A percentile compares a stretch with the other conserved stretches of the same genome.
These are phyloP conservation scores for Lithophane ornitopus DNA, from an alignment of 2,888 invertebrate genomes.

Conservation along the genomic window DNA sequence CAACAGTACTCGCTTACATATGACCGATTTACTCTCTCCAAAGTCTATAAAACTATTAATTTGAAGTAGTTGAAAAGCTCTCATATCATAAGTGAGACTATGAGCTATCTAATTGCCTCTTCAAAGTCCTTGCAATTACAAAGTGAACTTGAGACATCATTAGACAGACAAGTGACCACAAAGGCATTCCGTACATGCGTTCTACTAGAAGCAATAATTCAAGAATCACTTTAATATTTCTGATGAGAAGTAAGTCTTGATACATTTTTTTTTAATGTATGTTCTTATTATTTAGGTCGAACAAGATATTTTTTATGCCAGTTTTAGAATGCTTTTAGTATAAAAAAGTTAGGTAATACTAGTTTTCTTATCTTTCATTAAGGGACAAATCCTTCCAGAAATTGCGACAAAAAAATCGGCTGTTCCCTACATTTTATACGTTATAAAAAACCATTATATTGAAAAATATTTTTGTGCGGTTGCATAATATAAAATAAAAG, in stretches of 20 bases:
- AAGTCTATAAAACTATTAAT: constrained; percentile 22
- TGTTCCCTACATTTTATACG: too few species aligned
- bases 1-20: background rate
- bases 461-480: too few species aligned
- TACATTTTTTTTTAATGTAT: too few species aligned
- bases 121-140: background rate
- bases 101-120: constrained; percentile 4
- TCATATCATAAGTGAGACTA: background rate
- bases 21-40: background rate
- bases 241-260: background rate
- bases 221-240: background rate
- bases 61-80: background rate
- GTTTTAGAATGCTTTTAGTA: background rate
- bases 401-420: too few species aligned
- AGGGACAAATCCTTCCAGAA: too few species aligned
- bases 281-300: background rate
- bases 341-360: background rate
- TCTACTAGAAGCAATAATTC: background rate
- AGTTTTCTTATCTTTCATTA: too few species aligned
- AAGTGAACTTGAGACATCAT: constrained; percentile 20
- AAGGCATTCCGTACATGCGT: background rate
- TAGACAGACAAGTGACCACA: background rate
- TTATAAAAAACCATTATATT: too few species aligned
- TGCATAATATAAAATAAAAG: too few species aligned
- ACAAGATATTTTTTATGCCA: background rate